A percentile compares a stretch with the other conserved stretches of the same genome.
These are phyloP conservation scores for Heliconius nattereri DNA, from an alignment of 1,140 invertebrate species.

Conservation along the genomic window DNA sequence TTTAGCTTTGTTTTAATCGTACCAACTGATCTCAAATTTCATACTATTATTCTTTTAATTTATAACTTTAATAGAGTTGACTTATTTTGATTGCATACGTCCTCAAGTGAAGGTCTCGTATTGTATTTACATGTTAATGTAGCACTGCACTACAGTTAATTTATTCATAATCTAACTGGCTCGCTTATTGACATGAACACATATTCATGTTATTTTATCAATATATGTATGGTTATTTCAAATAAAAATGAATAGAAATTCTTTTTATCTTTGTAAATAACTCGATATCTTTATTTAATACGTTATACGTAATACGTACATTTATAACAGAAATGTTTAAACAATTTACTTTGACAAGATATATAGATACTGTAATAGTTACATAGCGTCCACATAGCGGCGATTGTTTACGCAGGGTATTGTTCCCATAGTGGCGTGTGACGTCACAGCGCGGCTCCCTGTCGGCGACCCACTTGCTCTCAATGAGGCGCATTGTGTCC, in stretches of 20 bases:
- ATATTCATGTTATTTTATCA: not conserved
- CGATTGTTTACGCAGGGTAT: conserved; percentile 16
- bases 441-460: conserved; percentile 17
- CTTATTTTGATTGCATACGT: not conserved
- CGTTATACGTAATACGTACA: too few relatives aligned
- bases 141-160: not conserved
- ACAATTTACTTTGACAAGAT: too few relatives aligned
- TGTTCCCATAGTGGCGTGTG: conserved; percentile 14
- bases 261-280: too few relatives aligned
- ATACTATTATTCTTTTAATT: conserved; percentile 6
- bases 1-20: conserved; percentile 16
- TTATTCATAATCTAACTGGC: not conserved
- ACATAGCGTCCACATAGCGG: not conserved
- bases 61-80: not conserved
- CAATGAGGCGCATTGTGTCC: conserved; percentile 25
- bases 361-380: too few relatives aligned
- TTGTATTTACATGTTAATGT: not conserved
- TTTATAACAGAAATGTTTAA: too few relatives aligned
- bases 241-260: too few relatives aligned
- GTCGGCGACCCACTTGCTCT: conserved; percentile 27
- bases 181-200: not conserved
- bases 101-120: conserved; percentile 8
- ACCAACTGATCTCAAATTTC: conserved; percentile 1
- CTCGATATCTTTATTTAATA: too few relatives aligned
- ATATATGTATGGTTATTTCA: not conserved